phyloP scores from a whole-genome alignment of 2,888 invertebrate genomes.

The Drosophila acutilabella region DNA sequence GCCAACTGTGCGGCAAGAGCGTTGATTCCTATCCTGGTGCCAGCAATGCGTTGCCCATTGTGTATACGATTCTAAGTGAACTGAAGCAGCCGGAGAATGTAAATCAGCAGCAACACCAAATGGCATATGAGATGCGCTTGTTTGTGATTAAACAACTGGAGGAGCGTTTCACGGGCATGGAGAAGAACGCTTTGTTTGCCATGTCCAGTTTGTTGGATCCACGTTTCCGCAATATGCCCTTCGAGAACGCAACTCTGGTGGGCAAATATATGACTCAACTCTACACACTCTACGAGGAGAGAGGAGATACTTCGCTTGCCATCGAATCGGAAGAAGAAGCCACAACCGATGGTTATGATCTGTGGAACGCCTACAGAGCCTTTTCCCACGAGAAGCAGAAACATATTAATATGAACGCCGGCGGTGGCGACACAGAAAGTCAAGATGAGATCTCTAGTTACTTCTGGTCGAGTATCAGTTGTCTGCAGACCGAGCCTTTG shows the following conservation, averaged over 20 bases:
- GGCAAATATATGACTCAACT: slow-evolving; percentile 54
- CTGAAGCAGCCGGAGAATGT: slow-evolving; percentile 34
- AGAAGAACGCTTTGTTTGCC: slow-evolving; percentile 47
- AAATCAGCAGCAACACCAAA: slow-evolving; percentile 36
- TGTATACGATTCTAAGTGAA: slow-evolving; percentile 49
- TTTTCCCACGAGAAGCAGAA: slow-evolving; percentile 53
- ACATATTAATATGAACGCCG: slow-evolving; percentile 13
- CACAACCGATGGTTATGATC: slow-evolving; percentile 31
- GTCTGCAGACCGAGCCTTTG: slow-evolving; percentile 50
- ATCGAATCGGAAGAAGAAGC: slow-evolving; percentile 16
- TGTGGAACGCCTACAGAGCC: slow-evolving; percentile 52
- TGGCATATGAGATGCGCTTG: slow-evolving; percentile 50
- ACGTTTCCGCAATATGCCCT: slow-evolving; percentile 59
- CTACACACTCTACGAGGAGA: slow-evolving; percentile 42
- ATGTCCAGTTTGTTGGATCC: slow-evolving; percentile 55
- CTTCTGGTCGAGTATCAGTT: slow-evolving; percentile 45
- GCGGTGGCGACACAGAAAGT: slow-evolving; percentile 24
- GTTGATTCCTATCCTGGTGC: slow-evolving; percentile 36
- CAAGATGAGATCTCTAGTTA: slow-evolving; percentile 59
- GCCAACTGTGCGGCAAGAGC: slow-evolving; percentile 37
- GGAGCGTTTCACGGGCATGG: slow-evolving; percentile 44
- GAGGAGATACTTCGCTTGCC: not conserved
- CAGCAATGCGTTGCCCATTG: slow-evolving; percentile 52
- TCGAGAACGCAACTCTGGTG: slow-evolving; percentile 38
- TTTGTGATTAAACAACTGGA: slow-evolving; percentile 43